Evolutionary conservation across 2,888 invertebrate species (phyloP), one percentile per base, ranked within the genome.

Genomic region (Pecten maximus): DNA sequence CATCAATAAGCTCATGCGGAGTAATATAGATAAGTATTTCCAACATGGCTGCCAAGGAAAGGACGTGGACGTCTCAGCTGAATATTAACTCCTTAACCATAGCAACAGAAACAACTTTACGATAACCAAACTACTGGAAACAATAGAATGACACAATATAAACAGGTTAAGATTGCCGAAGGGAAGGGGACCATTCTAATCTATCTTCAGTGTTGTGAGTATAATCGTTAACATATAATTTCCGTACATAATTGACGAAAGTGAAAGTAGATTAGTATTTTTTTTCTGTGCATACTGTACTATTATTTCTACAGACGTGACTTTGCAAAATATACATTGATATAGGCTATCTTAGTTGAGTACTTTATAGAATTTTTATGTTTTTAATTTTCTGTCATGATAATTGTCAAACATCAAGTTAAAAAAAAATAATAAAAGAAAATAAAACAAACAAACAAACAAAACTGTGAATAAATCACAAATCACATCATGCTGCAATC

Each of bases 131-230:
- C 74, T 15, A 35, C 74, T 74, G 12, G 8, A 35, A 74, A 74
- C 35, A 74, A 35, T 74, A 74, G 35, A 28, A 74, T 74, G 74
- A 35, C 74, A 35, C 35, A 74, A 16, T 74, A 74, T 28, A 74
- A 74, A 35, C 35, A 74, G 2, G 15, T 35, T 1, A 28, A 74
- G 28, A 2, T 35, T 35, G 74, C 35, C 35, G 74, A 74, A 74
- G 74, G 74, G 74, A 74, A 74, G 35, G 74, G 74, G 6, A 74
- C 74, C 90, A 91, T 91, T 50, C 88, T 93, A 0, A 91, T 94
- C 19, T 94, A 94, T 92, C 88, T 94, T 88, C 94, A 94, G 93
- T 94, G 94, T 88, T 94, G 94, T 94, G 91, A 92, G 94, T 92
- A 44, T 74, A 60, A 4, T 23, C 23, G 60, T 60, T n/a, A n/a